Conservation (phyloP, 2,113 vertebrate species). For the Phyllopteryx taeniolatus region DNA sequence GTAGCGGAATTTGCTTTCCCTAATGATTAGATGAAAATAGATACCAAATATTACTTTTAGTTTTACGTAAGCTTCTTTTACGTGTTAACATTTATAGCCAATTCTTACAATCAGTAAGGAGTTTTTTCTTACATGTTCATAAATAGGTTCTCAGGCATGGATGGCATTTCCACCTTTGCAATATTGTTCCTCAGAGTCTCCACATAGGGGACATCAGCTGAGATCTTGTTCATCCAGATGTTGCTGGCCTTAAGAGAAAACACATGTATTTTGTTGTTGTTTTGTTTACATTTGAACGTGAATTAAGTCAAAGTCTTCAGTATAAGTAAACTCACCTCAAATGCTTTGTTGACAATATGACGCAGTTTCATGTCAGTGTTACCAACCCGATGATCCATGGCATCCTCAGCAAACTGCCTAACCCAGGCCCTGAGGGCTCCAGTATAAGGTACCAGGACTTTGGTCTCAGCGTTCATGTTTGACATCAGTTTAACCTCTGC, state of each 20-base stretch:
- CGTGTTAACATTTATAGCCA: not conserved
- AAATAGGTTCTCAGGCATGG: slow-evolving; percentile 84
- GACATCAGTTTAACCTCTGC: slow-evolving; percentile 80
- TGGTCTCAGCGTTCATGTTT: slow-evolving; percentile 73
- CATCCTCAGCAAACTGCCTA: slow-evolving; percentile 40
- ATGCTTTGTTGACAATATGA: slow-evolving; percentile 79
- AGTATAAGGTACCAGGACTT: slow-evolving; percentile 60
- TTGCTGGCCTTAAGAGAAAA: slow-evolving; percentile 72
- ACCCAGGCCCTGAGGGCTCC: slow-evolving; percentile 63
- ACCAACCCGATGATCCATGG: slow-evolving; percentile 80
- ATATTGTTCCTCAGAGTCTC: slow-evolving; percentile 70
- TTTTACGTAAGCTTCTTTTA: not conserved
- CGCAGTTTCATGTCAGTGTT: slow-evolving; percentile 85
- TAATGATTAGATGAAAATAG: slow-evolving; percentile 59
- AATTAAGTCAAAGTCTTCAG: not conserved
- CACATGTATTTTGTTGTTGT: not conserved
- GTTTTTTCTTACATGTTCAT: slow-evolving; percentile 78
- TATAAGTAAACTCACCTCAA: slow-evolving; percentile 72
- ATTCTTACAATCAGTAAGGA: not conserved
- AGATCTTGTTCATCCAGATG: slow-evolving; percentile 78
- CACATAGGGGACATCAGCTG: slow-evolving; percentile 70
- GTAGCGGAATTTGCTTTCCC: slow-evolving; percentile 79
- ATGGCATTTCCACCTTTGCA: slow-evolving; percentile 68
- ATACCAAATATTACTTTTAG: not conserved
- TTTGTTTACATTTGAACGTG: not conserved